Conservation (phyloP, 2,797 vertebrate genomes). For the Phoxinus dragarum region DNA sequence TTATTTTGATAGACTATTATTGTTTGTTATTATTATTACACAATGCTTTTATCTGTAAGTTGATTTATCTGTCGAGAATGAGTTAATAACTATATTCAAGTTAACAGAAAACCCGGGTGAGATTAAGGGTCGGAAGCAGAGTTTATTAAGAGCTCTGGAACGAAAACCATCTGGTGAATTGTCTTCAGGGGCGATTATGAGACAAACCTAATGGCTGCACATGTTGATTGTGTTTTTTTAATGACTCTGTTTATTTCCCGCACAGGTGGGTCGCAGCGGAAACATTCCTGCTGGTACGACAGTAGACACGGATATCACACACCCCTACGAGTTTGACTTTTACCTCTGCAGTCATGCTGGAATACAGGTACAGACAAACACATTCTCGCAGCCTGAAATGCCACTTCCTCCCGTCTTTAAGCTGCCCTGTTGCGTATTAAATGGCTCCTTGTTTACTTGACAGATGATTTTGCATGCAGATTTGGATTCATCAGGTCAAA, state of each 20-base stretch:
- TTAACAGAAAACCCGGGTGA: too few relatives aligned
- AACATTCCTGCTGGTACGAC: conserved; percentile 99
- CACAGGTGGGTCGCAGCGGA: conserved; percentile 95
- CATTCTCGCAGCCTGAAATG: not conserved
- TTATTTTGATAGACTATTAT: too few relatives aligned
- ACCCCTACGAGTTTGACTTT: conserved; percentile 99
- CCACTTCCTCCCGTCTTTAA: not conserved
- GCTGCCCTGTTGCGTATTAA: not conserved
- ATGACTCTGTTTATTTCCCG: conserved; percentile 10
- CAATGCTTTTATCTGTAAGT: not conserved
- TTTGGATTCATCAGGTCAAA: not conserved
- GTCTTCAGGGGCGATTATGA: not conserved
- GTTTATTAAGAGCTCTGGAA: not conserved
- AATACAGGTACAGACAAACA: conserved; percentile 87
- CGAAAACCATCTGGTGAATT: not conserved
- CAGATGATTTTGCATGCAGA: not conserved
- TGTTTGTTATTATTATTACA: too few relatives aligned
- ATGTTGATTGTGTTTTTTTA: not conserved
- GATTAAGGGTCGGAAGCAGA: not conserved
- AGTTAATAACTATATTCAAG: not conserved
- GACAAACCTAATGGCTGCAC: not conserved
- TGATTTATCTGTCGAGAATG: not conserved
- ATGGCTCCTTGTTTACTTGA: not conserved
- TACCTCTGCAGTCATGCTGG: conserved; percentile 99
- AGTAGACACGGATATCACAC: conserved; percentile 97